Evolutionary conservation across 2,888 invertebrate species (phyloP).

Genomic region (Metallyticus violacea): DNA sequence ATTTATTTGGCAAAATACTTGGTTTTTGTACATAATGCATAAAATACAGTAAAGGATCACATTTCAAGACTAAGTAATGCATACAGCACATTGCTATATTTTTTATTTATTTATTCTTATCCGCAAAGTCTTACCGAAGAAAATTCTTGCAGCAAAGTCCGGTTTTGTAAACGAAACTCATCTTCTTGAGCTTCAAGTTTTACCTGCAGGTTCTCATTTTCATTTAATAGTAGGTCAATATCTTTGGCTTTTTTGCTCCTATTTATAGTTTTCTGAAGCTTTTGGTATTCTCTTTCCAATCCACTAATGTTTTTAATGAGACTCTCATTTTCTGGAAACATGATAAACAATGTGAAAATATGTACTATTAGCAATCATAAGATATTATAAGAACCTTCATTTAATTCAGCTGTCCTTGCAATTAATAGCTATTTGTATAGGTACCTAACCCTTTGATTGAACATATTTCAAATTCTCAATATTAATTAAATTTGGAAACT

Average conservation of each 20-base stretch:
- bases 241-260: conserved; percentile 3
- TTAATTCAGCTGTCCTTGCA: too few species aligned
- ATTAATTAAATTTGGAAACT: too few species aligned
- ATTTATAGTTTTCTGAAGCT: neutral
- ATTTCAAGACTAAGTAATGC: too few species aligned
- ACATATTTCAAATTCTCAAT: too few species aligned
- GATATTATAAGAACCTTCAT: too few species aligned
- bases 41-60: neutral
- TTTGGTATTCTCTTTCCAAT: neutral
- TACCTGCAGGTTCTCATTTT: conserved; percentile 7
- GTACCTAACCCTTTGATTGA: too few species aligned
- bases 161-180: neutral
- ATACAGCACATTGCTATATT: too few species aligned
- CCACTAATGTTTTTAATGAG: neutral
- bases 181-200: conserved; percentile 12
- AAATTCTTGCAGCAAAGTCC: neutral
- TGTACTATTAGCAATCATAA: neutral
- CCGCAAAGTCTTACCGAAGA: neutral
- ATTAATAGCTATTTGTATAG: too few species aligned
- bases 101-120: too few species aligned
- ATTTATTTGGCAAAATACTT: too few species aligned
- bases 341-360: neutral
- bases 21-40: neutral
- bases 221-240: neutral
- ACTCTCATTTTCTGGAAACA: neutral